Evolutionary conservation across 2,113 vertebrate species (phyloP).

Genomic region (Poeciliopsis prolifica): DNA sequence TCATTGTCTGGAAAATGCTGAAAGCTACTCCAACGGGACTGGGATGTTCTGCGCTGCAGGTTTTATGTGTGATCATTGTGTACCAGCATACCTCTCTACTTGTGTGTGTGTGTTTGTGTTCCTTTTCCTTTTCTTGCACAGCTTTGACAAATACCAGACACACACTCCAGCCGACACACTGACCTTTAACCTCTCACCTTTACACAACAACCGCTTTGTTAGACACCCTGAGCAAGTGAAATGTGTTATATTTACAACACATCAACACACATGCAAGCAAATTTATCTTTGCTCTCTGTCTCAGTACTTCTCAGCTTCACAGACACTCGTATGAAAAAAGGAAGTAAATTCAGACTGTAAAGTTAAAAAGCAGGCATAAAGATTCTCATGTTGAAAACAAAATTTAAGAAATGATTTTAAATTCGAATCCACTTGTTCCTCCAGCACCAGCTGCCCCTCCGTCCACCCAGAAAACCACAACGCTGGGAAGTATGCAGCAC

Average conservation of each 20-base stretch:
- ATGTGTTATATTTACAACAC: constrained; percentile 20
- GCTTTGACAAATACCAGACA: constrained; percentile 76
- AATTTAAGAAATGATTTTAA: constrained; percentile 2
- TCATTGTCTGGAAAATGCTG: background rate
- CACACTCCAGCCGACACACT: constrained; percentile 74
- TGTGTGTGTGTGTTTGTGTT: constrained; percentile 5
- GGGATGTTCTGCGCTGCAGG: background rate
- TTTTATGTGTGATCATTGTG: constrained; percentile 1
- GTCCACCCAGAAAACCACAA: constrained; percentile 55
- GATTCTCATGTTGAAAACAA: background rate
- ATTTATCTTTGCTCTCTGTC: background rate
- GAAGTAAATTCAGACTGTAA: background rate
- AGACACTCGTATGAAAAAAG: background rate
- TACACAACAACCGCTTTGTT: constrained; percentile 66
- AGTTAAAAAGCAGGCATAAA: background rate
- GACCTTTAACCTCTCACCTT: constrained; percentile 76
- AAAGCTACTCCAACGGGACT: background rate
- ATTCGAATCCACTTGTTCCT: constrained; percentile 30
- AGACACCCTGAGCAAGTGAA: constrained; percentile 24
- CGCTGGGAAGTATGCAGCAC: constrained; percentile 33
- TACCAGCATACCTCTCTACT: constrained; percentile 4
- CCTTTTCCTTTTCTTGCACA: constrained; percentile 41
- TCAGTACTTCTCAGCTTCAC: background rate
- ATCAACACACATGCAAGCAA: constrained; percentile 3
- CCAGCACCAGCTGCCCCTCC: constrained; percentile 25